phyloP scores from a whole-genome alignment of 1,140 invertebrate species.

The Bradysia coprophila region DNA sequence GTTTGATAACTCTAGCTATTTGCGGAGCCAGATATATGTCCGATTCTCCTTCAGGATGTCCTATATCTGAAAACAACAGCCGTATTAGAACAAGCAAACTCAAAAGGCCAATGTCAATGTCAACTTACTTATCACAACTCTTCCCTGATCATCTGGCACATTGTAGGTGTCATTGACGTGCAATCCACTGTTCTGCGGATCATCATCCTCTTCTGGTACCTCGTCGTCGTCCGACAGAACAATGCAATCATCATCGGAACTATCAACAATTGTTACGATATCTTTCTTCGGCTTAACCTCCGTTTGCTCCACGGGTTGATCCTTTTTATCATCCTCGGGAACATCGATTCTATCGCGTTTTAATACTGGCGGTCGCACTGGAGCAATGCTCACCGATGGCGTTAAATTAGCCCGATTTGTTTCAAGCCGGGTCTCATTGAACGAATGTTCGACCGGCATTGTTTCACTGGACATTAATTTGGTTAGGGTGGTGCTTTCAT shows the following conservation, averaged over 20 bases:
- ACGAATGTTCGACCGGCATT: not conserved
- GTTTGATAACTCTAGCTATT: constrained; percentile 83
- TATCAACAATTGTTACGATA: constrained; percentile 44
- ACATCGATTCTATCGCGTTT: constrained; percentile 2
- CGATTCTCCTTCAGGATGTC: constrained; percentile 80
- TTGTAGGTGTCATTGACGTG: constrained; percentile 87
- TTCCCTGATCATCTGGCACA: constrained; percentile 74
- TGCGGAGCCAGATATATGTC: constrained; percentile 90
- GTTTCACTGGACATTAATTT: not conserved
- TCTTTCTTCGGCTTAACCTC: constrained; percentile 19
- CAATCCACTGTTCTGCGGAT: constrained; percentile 48
- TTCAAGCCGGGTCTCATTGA: constrained; percentile 3
- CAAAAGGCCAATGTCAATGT: too few species aligned
- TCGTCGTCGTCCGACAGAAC: constrained; percentile 44
- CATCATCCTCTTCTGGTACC: constrained; percentile 38
- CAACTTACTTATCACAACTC: constrained; percentile 87
- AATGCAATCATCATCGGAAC: constrained; percentile 61
- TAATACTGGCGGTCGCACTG: constrained; percentile 11
- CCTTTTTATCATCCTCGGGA: not conserved
- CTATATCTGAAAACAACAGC: too few species aligned
- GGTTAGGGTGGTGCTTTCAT: not conserved
- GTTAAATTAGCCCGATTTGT: constrained; percentile 22
- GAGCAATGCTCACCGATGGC: constrained; percentile 31
- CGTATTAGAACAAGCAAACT: too few species aligned
- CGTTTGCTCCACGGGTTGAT: constrained; percentile 8